Conservation (phyloP, 2,888 invertebrate genomes). For the Aphidius colemani region DNA sequence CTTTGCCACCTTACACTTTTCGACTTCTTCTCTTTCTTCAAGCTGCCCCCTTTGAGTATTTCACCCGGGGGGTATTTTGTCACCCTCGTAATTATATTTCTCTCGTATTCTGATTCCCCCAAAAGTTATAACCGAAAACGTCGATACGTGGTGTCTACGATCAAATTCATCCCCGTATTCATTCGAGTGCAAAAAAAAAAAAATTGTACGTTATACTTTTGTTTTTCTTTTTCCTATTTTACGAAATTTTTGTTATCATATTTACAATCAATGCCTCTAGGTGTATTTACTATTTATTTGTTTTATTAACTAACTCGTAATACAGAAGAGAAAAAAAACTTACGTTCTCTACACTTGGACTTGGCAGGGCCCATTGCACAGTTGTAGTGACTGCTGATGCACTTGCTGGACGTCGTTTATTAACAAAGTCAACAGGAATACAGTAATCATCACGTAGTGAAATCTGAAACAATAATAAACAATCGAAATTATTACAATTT, state of each 20-base stretch:
- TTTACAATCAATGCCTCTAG: not conserved
- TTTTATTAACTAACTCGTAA: no score
- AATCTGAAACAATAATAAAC: conserved; percentile 67
- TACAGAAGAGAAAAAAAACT: conserved; percentile 35
- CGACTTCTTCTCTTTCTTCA: conserved; percentile 1
- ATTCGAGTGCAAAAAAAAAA: not conserved
- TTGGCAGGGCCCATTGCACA: conserved; percentile 67
- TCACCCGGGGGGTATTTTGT: conserved; percentile 50
- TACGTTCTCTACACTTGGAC: conserved; percentile 64
- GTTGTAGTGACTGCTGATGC: conserved; percentile 62
- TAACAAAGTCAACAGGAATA: conserved; percentile 81
- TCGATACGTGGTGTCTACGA: conserved; percentile 36
- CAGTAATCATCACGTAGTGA: conserved; percentile 87
- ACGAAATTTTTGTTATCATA: no score
- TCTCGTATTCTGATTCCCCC: conserved; percentile 39
- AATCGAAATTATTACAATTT: conserved; percentile 5
- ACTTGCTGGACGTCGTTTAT: conserved; percentile 71
- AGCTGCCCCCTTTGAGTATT: not conserved
- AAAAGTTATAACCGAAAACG: conserved; percentile 38
- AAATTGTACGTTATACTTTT: not conserved
- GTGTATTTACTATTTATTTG: not conserved
- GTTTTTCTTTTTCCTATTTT: not conserved
- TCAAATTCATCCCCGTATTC: conserved; percentile 2
- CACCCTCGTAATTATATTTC: conserved; percentile 55
- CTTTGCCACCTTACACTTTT: not conserved